phyloP scores from a whole-genome alignment of 1,140 invertebrate genomes.

The Meloidogyne hapla region DNA sequence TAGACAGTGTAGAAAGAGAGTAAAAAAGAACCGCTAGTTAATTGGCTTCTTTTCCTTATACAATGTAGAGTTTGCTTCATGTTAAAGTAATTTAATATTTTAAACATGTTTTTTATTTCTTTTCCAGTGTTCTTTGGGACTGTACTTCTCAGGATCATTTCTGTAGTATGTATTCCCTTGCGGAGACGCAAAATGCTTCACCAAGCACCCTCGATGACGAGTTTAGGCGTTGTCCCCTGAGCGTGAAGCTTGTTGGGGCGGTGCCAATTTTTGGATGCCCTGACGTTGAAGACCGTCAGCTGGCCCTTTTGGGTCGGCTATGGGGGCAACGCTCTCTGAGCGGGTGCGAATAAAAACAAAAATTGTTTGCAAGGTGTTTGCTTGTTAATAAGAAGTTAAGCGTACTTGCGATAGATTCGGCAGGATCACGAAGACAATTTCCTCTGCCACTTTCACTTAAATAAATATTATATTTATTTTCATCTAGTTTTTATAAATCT shows the following conservation, averaged over 20 bases:
- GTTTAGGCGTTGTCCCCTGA: conserved; percentile 17
- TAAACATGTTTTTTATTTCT: not conserved
- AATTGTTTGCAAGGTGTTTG: too few relatives aligned
- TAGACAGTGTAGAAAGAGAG: not conserved
- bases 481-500: conserved; percentile 2
- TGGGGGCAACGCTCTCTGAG: conserved; percentile 27
- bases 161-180: conserved; percentile 25
- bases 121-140: not conserved
- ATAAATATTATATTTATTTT: conserved; percentile 9
- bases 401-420: conserved; percentile 35
- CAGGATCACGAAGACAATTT: conserved; percentile 59
- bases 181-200: conserved; percentile 15
- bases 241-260: conserved; percentile 21
- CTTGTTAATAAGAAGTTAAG: too few relatives aligned
- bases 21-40: not conserved
- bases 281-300: conserved; percentile 28
- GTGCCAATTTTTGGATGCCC: conserved; percentile 13
- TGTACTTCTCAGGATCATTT: conserved; percentile 34
- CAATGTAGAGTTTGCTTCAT: not conserved
- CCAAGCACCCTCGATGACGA: conserved; percentile 29
- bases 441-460: conserved; percentile 60
- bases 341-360: conserved; percentile 4
- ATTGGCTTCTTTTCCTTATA: not conserved
- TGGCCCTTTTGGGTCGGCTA: conserved; percentile 18
- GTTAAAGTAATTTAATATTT: not conserved